Evolutionary conservation across 1,140 invertebrate genomes (phyloP), one percentile per base, ranked within the genome.

Genomic region (Phymorhynchus buccinoides): DNA sequence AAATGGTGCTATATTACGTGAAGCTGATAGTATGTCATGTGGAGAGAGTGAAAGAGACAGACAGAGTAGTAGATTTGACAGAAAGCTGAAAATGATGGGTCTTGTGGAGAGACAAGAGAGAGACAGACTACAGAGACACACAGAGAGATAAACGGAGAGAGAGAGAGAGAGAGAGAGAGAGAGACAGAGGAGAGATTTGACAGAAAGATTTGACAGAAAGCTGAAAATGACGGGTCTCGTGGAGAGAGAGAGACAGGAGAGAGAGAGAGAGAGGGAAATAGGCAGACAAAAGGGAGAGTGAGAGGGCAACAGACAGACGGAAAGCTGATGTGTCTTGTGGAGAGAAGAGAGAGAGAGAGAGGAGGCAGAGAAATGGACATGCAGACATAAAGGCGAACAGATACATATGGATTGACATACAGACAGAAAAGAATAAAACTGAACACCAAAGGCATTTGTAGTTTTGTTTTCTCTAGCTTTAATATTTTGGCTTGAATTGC

Each of bases 231-330:
- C n/a, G n/a, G n/a, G n/a, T n/a, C n/a, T n/a, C n/a, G n/a, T n/a
- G n/a, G n/a, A n/a, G n/a, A n/a, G n/a, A n/a, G n/a, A n/a, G n/a
- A n/a, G n/a, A n/a, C n/a, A n/a, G n/a, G n/a, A n/a, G 71, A 12
- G 71, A 75, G 32, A 41, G 37, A 75, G 71, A 75, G 71, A 39
- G 71, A 75, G 71, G 6, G 37, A 75, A 35, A n/a, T n/a, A n/a
- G n/a, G n/a, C n/a, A n/a, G n/a, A n/a, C n/a, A n/a, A n/a, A n/a
- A n/a, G n/a, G n/a, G n/a, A n/a, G n/a, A n/a, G n/a, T n/a, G n/a
- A n/a, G n/a, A n/a, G n/a, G n/a, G n/a, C n/a, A n/a, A n/a, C n/a
- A n/a, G n/a, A n/a, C n/a, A n/a, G n/a, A n/a, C n/a, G n/a, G n/a
- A n/a, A n/a, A n/a, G n/a, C n/a, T n/a, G n/a, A n/a, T n/a, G n/a